A percentile compares a stretch with the other conserved stretches of the same genome.
Evolutionary conservation across 2,113 vertebrate genomes (phyloP).

Genomic region (Heloderma charlesbogerti): DNA sequence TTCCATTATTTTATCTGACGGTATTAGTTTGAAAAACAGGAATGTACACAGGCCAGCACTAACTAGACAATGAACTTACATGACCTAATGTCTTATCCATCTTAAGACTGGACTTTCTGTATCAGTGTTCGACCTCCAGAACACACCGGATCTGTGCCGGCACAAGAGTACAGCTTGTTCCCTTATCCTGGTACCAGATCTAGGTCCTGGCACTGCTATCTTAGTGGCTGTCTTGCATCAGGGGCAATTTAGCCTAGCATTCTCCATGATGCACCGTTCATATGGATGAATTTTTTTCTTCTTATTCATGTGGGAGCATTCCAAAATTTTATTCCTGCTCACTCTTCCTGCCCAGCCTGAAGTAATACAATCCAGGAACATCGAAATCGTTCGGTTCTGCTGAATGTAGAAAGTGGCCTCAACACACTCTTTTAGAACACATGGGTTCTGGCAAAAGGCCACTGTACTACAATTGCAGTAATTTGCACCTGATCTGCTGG

Average conservation of each 20-base stretch:
- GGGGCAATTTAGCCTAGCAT: background rate
- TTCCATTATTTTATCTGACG: constrained; percentile 56
- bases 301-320: background rate
- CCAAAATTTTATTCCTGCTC: background rate
- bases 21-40: constrained; percentile 59
- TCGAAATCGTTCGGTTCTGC: background rate
- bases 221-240: too few relatives aligned
- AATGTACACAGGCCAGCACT: constrained; percentile 54
- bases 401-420: background rate
- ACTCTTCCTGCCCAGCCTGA: background rate
- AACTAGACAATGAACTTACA: constrained; percentile 63
- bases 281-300: background rate
- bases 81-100: constrained; percentile 29
- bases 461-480: too few relatives aligned
- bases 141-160: background rate
- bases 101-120: constrained; percentile 30
- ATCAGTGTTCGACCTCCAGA: constrained; percentile 8
- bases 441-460: background rate
- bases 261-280: background rate
- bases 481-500: background rate
- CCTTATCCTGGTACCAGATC: background rate
- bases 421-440: background rate
- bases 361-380: background rate
- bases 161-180: constrained; percentile 31
- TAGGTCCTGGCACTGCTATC: background rate